Percentiles rank a stretch among this genome's conserved stretches.
phyloP scores from a whole-genome alignment of 2,888 invertebrate genomes.

The Ditula angustiorana region DNA sequence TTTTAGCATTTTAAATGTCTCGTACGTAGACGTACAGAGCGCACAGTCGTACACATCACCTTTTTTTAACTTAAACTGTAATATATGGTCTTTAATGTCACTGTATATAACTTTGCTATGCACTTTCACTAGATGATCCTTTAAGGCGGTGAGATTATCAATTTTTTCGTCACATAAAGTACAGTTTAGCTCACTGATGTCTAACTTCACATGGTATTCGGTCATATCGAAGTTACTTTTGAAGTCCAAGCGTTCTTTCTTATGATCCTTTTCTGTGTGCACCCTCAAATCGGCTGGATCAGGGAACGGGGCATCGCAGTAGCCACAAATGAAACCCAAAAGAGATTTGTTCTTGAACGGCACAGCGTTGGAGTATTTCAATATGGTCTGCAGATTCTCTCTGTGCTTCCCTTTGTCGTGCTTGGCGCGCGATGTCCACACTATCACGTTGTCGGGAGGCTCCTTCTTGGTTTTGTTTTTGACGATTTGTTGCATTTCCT shows the following conservation, averaged over 20 bases:
- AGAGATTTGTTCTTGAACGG: slow-evolving; percentile 70
- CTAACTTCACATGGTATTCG: slow-evolving; percentile 65
- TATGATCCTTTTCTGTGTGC: slow-evolving; percentile 56
- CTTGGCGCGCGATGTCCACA: slow-evolving; percentile 50
- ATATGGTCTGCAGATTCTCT: slow-evolving; percentile 64
- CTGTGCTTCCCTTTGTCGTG: slow-evolving; percentile 63
- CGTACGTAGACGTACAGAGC: slow-evolving; percentile 68
- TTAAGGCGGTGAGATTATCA: slow-evolving; percentile 54
- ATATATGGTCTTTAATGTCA: slow-evolving; percentile 71
- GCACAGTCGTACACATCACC: slow-evolving; percentile 70
- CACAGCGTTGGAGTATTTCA: slow-evolving; percentile 67
- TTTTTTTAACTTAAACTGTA: slow-evolving; percentile 71
- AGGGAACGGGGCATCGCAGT: slow-evolving; percentile 63
- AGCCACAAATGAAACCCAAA: slow-evolving; percentile 67
- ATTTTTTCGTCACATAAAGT: slow-evolving; percentile 57
- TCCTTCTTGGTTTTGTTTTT: slow-evolving; percentile 42
- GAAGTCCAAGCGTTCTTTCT: slow-evolving; percentile 58
- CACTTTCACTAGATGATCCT: slow-evolving; percentile 61
- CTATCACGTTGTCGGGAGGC: slow-evolving; percentile 52
- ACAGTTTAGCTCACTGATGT: slow-evolving; percentile 60
- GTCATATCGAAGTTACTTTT: slow-evolving; percentile 62
- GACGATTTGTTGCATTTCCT: slow-evolving; percentile 46
- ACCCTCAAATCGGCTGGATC: slow-evolving; percentile 64
- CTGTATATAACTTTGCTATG: slow-evolving; percentile 59
- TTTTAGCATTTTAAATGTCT: slow-evolving; percentile 76